These are phyloP conservation scores for Lampropteryx suffumata DNA, from an alignment of 2,888 invertebrate genomes.

Conservation along the genomic window DNA sequence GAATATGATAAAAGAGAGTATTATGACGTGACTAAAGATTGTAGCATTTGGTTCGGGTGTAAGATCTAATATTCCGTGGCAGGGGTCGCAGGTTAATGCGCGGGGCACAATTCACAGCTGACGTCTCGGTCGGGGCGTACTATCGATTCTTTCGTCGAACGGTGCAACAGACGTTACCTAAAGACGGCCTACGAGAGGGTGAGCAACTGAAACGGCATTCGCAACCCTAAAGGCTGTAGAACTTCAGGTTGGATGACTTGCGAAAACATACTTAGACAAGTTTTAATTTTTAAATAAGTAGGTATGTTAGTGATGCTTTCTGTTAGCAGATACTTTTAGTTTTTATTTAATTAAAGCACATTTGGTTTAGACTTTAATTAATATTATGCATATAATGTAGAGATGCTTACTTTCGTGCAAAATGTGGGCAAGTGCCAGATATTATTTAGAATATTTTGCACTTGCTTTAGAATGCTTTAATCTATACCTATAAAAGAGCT, in stretches of 20 bases:
- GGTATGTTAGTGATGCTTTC: too few species aligned
- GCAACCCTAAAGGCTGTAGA: slow-evolving; percentile 4
- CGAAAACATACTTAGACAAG: slow-evolving; percentile 1
- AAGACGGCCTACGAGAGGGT: slow-evolving; percentile 12
- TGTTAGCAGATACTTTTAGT: neutral
- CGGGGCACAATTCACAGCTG: slow-evolving; percentile 33
- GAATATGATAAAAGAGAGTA: neutral
- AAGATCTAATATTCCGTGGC: slow-evolving; percentile 17
- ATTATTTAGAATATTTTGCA: too few species aligned
- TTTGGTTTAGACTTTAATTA: too few species aligned
- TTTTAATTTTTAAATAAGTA: too few species aligned
- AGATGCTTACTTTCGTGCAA: too few species aligned
- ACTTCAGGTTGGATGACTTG: slow-evolving; percentile 17
- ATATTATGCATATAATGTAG: too few species aligned
- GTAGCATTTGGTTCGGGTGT: neutral
- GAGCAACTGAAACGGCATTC: slow-evolving; percentile 9
- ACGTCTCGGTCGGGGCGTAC: slow-evolving; percentile 21
- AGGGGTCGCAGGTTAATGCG: slow-evolving; percentile 13
- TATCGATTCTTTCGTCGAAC: slow-evolving; percentile 25
- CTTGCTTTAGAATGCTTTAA: too few species aligned
- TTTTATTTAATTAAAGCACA: too few species aligned
- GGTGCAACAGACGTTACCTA: slow-evolving; percentile 7
- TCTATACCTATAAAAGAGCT: too few species aligned
- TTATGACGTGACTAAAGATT: neutral
- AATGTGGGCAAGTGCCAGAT: too few species aligned